These are phyloP conservation scores for Alectura lathami DNA, from an alignment of 2,113 vertebrate genomes.

Conservation along the genomic window DNA sequence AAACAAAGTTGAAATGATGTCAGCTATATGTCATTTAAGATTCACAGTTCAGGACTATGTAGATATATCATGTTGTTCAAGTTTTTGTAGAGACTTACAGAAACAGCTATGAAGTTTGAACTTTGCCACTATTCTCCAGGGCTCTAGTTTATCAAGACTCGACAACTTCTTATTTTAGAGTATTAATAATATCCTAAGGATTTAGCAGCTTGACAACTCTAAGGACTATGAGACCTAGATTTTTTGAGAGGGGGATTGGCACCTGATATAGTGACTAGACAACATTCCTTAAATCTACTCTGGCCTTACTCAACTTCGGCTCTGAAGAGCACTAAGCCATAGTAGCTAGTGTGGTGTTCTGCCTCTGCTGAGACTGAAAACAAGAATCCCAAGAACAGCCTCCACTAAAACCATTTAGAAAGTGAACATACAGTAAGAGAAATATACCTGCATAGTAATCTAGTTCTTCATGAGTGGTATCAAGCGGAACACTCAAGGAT, in stretches of 20 bases:
- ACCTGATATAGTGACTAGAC: background rate
- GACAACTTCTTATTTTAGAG: background rate
- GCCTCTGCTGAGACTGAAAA: background rate
- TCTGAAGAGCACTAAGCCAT: background rate
- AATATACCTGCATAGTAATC: background rate
- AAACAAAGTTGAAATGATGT: background rate
- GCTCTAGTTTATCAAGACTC: background rate
- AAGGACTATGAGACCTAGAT: background rate
- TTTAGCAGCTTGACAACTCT: background rate
- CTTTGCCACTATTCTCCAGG: background rate
- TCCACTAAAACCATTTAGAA: background rate
- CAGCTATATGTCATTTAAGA: background rate
- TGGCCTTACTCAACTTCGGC: background rate
- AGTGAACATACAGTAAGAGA: background rate
- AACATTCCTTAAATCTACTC: background rate
- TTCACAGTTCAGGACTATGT: background rate
- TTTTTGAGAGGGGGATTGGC: rapidly evolving
- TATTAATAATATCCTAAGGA: background rate
- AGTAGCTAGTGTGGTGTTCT: background rate
- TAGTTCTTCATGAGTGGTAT: background rate
- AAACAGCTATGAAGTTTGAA: background rate
- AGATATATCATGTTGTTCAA: background rate
- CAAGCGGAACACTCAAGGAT: background rate
- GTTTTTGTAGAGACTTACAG: background rate
- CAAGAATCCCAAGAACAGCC: background rate